These are phyloP conservation scores for Dasypus novemcinctus DNA, from an alignment of 2,113 vertebrate species.

Conservation along the genomic window DNA sequence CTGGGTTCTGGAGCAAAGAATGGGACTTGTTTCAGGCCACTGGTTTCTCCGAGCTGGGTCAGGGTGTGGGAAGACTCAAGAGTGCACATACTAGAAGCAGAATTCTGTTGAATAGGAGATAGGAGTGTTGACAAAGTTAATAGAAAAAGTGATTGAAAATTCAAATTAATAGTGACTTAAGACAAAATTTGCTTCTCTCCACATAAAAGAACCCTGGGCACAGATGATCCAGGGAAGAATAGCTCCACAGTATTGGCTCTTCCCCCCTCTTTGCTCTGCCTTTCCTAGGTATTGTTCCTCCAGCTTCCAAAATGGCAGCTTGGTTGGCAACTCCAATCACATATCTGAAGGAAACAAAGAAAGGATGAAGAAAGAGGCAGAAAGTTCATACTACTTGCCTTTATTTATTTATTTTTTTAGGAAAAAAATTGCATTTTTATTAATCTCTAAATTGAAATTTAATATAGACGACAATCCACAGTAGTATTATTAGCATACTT, in stretches of 20 bases:
- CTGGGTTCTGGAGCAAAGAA: background rate
- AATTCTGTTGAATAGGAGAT: background rate
- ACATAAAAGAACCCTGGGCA: background rate
- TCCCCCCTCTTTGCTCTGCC: background rate
- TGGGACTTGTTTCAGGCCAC: background rate
- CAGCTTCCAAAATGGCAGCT: background rate
- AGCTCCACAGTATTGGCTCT: background rate
- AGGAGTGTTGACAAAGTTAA: background rate
- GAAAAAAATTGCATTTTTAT: background rate
- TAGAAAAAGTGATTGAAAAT: background rate
- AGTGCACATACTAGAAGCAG: background rate
- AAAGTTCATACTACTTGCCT: background rate
- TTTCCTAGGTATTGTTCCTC: background rate
- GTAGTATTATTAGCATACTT: background rate
- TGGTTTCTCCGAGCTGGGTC: background rate
- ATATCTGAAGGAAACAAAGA: background rate
- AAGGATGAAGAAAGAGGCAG: background rate
- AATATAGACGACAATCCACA: background rate
- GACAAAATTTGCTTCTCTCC: background rate
- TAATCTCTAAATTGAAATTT: background rate
- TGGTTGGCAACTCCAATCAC: background rate
- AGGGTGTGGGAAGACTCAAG: background rate
- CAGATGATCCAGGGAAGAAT: background rate
- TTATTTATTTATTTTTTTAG: no score
- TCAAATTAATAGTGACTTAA: background rate